Evolutionary conservation across 2,888 invertebrate species (phyloP), one percentile per base, ranked within the genome.

Genomic region (Cremastinae sp.): DNA sequence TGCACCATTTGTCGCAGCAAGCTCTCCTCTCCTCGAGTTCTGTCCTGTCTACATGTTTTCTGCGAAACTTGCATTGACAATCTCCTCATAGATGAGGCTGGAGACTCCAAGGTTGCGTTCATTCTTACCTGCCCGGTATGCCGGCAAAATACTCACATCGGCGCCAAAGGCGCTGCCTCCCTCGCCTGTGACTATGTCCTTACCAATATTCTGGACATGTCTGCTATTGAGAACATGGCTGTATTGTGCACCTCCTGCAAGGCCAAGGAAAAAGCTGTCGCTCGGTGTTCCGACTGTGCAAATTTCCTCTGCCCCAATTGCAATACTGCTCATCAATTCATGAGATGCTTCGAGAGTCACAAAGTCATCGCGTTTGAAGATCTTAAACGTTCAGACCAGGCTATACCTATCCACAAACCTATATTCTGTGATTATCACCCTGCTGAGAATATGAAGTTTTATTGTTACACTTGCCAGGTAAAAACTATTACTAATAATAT

Each of bases 271-370:
- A 94, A 95, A 84, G 98, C 98, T 12, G 95, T 97, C 61, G 97
- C 98, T 9, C 94, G 97, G 76, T 98, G 98, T 91, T 95, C 95
- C 83, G 97, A 98, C 89, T 98, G 98, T 91, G 96, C 97, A 86
- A 97, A 97, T 90, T 96, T 97, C 89, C 92, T 98, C 59, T 98
- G 98, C 90, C 94, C 95, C 78, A 96, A 97, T 88, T 98, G 98
- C 91, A 97, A 97, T 85, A 96, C 96, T 45, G 98, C 98, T 73
- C 98, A 98, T 90, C 96, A 97, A 90, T 97, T 96, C 87, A 98
- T 98, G 98, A 93, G 97, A 81, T 97, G 98, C 91, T 98, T 98
- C 89, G 98, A 98, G 90, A 96, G 96, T 85, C 98, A 98, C 90
- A 93, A 95, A 90, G 97, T 97, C 43, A 94, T 97, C 64, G 94